Evolutionary conservation across 2,888 invertebrate genomes (phyloP).

Genomic region (Bimastos eiseni): DNA sequence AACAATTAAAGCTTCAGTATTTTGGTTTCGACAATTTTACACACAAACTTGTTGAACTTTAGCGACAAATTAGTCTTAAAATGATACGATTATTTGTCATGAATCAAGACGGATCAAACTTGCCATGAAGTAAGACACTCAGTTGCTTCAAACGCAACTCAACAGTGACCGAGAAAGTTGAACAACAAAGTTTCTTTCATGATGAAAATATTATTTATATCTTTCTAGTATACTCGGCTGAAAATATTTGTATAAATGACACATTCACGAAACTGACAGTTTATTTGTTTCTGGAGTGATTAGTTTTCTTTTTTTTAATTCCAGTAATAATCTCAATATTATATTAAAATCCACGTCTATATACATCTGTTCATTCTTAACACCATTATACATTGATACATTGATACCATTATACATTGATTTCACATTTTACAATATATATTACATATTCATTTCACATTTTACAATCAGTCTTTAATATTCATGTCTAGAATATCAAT

Average conservation of each 20-base stretch:
- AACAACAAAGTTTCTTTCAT: background rate
- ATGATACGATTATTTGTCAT: background rate
- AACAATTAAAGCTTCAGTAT: background rate
- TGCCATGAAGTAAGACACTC: too few relatives aligned
- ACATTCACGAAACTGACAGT: background rate
- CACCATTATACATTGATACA: too few relatives aligned
- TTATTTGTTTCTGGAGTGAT: background rate
- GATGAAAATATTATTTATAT: background rate
- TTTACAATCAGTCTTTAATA: too few relatives aligned
- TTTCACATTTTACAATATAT: background rate
- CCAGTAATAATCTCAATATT: background rate
- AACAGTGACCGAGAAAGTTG: background rate
- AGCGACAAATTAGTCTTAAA: background rate
- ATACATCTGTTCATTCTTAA: background rate
- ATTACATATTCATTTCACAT: background rate
- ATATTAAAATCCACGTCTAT: background rate
- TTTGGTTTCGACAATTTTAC: background rate
- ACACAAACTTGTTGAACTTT: background rate
- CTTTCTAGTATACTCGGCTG: background rate
- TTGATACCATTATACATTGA: background rate
- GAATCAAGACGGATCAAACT: too few relatives aligned
- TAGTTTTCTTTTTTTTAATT: background rate
- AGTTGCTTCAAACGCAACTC: too few relatives aligned
- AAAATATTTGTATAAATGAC: background rate
- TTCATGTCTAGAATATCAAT: background rate